These are phyloP conservation scores for Psophia crepitans DNA, from an alignment of 2,113 vertebrate genomes.

Conservation along the genomic window DNA sequence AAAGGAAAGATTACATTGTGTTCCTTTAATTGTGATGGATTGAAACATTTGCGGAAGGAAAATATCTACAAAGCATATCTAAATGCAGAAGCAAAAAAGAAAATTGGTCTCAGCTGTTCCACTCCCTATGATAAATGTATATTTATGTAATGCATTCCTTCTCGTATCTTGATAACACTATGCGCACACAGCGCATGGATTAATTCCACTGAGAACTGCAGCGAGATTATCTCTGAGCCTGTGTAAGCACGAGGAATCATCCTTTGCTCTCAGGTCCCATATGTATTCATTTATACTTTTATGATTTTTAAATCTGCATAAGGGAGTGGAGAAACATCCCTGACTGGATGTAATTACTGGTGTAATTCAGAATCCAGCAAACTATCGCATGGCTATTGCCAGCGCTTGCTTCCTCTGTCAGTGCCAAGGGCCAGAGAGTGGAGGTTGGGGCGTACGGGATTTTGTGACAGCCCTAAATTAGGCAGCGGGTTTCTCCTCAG, in stretches of 20 bases:
- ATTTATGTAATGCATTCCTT: conserved; percentile 21
- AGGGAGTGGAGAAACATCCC: not conserved
- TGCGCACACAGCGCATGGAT: not conserved
- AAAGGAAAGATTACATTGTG: conserved; percentile 1
- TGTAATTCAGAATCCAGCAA: not conserved
- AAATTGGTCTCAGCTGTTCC: not conserved
- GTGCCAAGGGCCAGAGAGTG: not conserved
- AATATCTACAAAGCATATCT: not conserved
- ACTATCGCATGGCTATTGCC: not conserved
- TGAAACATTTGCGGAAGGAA: conserved; percentile 12
- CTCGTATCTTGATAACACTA: not conserved
- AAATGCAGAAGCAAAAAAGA: not conserved
- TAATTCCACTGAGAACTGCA: not conserved
- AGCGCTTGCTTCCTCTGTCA: not conserved
- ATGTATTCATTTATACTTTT: not conserved
- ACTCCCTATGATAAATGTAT: not conserved
- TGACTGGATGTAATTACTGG: not conserved
- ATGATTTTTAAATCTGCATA: not conserved
- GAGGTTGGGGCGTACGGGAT: not conserved
- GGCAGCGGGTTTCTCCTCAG: not conserved
- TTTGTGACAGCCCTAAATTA: not conserved
- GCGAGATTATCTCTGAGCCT: not conserved
- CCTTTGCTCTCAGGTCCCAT: not conserved
- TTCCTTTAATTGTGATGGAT: conserved; percentile 38
- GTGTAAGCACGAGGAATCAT: not conserved